Base-by-base conservation (phyloP, 1,140 invertebrate genomes). In the Saccostrea glomerata region DNA sequence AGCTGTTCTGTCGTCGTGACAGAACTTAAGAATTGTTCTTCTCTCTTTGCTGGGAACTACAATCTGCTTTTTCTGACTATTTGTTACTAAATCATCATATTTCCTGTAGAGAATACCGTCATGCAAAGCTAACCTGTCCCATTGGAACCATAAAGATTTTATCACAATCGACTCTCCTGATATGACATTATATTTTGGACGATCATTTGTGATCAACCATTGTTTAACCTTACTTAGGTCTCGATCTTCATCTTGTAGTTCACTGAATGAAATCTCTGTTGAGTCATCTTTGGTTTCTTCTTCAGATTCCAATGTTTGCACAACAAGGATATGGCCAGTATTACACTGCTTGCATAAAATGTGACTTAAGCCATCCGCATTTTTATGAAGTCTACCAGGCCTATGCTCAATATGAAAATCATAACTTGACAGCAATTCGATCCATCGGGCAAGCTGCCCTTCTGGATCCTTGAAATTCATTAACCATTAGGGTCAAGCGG, bases 351-450 rank as follows among this genome's bases (percentile, higher is more conserved):
- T 58, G 56, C 77, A 77, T 25, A 58, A n/a, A n/a, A n/a, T n/a
- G n/a, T n/a, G n/a, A n/a, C n/a, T n/a, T n/a, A n/a, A n/a, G n/a
- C 87, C 88, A 82, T 93, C 92, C 11, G 90, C 92, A 84, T 92
- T 92, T 30, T 17, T 25, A 82, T 93, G 91, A 40, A 70, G 86
- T 63, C 83, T 84, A 1, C 92, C 91, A 47, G 90, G 36, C 54
- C 89, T n/a, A 86, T 93, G 89, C 20, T 82, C 60, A 23, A 93
- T 89, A 4, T 89, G 63, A 83, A 93, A 90, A 30, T 92, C 84
- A 89, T 90, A 92, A 23, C 60, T 60, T 56, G 92, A 85, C 23
- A 92, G 83, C 2, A 23, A 20, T n/a, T 93, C 86, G 1, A 87
- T 70, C 91, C 93, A 93, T 82, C 93, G 56, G 6, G 88, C 90